Percentiles rank a stretch among this genome's conserved stretches.
phyloP scores from a whole-genome alignment of 2,113 vertebrate species.

The Tretioscincus oriximinensis region DNA sequence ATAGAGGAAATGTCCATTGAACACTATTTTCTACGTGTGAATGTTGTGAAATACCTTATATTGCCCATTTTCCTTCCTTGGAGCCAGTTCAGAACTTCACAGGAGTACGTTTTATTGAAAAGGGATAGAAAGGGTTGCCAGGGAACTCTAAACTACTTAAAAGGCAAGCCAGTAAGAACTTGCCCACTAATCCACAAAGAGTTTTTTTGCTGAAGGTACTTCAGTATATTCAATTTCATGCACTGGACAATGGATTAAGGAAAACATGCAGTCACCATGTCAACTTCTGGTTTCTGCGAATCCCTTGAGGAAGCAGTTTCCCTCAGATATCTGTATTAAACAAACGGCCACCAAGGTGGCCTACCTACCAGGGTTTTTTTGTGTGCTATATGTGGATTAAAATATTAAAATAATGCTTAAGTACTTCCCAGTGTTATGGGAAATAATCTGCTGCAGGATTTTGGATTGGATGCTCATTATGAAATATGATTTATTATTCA shows the following conservation, averaged over 20 bases:
- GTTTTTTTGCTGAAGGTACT: not conserved
- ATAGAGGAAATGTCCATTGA: too few relatives aligned
- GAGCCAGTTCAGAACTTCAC: too few relatives aligned
- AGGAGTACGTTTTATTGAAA: too few relatives aligned
- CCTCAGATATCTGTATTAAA: slow-evolving; percentile 1
- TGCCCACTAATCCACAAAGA: not conserved
- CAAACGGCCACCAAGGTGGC: not conserved
- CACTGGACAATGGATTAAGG: not conserved
- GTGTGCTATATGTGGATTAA: slow-evolving; percentile 30
- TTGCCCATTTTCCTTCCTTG: not conserved
- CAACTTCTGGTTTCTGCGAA: not conserved
- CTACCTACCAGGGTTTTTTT: not conserved
- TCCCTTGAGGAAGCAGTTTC: not conserved
- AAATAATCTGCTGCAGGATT: slow-evolving; percentile 7
- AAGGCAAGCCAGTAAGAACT: not conserved
- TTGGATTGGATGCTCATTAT: not conserved
- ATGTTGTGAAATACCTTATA: too few relatives aligned
- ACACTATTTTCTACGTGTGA: too few relatives aligned
- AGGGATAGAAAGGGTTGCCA: not conserved
- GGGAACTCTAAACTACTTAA: not conserved
- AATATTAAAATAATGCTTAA: slow-evolving; percentile 10
- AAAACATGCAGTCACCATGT: slow-evolving; percentile 4
- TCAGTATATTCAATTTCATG: not conserved
- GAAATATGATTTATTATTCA: slow-evolving; percentile 13
- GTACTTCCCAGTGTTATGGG: slow-evolving; percentile 11